These are phyloP conservation scores for Heterodera carotae DNA, from an alignment of 1,140 invertebrate genomes.

Conservation along the genomic window DNA sequence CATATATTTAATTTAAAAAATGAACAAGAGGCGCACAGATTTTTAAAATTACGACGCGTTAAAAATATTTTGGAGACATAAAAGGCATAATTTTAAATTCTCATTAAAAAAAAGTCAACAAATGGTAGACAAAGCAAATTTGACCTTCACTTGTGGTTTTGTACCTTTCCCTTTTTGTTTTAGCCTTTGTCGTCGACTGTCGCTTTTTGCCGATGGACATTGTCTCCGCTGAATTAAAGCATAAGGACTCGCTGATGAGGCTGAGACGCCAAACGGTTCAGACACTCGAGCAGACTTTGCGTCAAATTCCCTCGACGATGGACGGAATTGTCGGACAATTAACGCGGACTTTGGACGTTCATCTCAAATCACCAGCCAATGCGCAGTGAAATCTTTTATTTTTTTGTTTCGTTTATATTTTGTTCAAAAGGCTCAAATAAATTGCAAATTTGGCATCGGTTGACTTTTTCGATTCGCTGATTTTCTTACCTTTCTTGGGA, in stretches of 20 bases:
- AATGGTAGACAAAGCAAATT: too few relatives aligned
- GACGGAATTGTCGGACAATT: conserved; percentile 2
- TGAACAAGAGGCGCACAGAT: too few relatives aligned
- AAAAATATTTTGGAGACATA: too few relatives aligned
- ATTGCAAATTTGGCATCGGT: too few relatives aligned
- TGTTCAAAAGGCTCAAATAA: too few relatives aligned
- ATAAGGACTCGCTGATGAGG: background rate
- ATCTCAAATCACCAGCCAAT: conserved; percentile 6
- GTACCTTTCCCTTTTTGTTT: background rate
- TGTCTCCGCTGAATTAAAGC: background rate
- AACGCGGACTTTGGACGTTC: conserved; percentile 5
- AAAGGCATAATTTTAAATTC: too few relatives aligned
- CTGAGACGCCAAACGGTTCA: background rate
- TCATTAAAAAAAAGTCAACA: too few relatives aligned
- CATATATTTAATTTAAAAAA: background rate
- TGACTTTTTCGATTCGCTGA: too few relatives aligned
- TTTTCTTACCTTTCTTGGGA: too few relatives aligned
- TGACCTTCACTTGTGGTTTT: too few relatives aligned
- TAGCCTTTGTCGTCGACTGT: conserved; percentile 17
- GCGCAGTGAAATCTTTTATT: background rate
- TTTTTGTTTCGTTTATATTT: background rate
- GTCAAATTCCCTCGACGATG: conserved; percentile 10
- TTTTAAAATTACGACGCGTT: too few relatives aligned
- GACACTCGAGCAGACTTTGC: background rate
- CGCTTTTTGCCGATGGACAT: conserved; percentile 17